These are phyloP conservation scores for Darevskia mixta DNA, from an alignment of 2,797 vertebrate genomes.

Conservation along the genomic window DNA sequence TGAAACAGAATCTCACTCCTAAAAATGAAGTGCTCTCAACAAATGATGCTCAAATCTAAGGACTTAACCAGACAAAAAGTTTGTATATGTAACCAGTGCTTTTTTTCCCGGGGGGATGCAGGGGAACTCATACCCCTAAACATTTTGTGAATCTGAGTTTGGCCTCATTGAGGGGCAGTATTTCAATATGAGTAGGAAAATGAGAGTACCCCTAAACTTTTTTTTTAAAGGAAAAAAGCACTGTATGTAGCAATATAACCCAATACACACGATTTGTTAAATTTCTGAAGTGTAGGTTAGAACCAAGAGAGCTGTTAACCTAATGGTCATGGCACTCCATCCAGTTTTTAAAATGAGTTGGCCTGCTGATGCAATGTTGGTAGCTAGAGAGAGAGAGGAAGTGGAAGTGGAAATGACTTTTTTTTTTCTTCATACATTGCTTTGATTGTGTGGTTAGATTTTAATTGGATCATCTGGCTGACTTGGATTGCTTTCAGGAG, in stretches of 20 bases:
- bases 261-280: background rate
- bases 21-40: background rate
- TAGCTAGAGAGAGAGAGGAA: constrained; percentile 10
- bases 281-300: background rate
- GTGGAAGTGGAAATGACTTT: constrained; percentile 13
- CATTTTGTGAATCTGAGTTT: no score
- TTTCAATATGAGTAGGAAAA: no score
- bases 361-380: background rate
- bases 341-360: constrained; percentile 32
- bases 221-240: no score
- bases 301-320: constrained; percentile 27
- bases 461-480: constrained; percentile 47
- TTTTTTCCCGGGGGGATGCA: no score
- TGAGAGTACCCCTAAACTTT: no score
- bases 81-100: background rate
- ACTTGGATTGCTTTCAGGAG: constrained; percentile 36
- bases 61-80: background rate
- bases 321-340: background rate
- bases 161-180: no score
- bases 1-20: background rate
- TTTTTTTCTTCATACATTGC: constrained; percentile 19
- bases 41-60: background rate
- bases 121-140: no score
- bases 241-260: background rate
- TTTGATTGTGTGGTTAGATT: constrained; percentile 33